These are phyloP conservation scores for Phalacrocorax carbo DNA, from an alignment of 2,113 vertebrate genomes.

Conservation along the genomic window DNA sequence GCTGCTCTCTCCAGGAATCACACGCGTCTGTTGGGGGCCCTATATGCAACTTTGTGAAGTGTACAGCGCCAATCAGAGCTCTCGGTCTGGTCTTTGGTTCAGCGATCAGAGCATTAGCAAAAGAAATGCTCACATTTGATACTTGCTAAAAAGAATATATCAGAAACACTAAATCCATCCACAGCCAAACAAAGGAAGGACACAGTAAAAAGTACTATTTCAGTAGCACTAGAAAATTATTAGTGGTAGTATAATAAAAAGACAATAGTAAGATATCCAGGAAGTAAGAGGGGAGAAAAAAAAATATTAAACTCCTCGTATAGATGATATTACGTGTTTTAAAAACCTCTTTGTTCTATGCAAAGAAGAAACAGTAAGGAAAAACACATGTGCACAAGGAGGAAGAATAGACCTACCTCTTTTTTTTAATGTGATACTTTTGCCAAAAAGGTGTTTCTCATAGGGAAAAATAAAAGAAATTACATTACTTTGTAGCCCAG, in stretches of 20 bases:
- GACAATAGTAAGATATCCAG: background rate
- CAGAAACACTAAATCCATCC: background rate
- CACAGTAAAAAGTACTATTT: background rate
- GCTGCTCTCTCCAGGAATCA: background rate
- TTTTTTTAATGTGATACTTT: background rate
- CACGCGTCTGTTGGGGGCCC: background rate
- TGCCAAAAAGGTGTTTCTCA: background rate
- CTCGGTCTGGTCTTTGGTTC: background rate
- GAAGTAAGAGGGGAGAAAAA: rapidly evolving
- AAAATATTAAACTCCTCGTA: background rate
- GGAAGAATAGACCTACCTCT: background rate
- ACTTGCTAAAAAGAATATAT: background rate
- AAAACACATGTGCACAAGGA: background rate
- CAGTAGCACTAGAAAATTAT: background rate
- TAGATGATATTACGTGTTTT: background rate
- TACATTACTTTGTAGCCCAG: background rate
- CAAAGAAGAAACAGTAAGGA: background rate
- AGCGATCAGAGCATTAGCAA: background rate
- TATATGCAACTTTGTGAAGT: background rate
- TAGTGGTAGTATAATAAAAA: background rate
- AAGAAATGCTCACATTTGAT: background rate
- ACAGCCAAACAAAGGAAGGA: background rate
- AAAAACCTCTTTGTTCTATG: background rate
- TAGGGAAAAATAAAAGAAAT: background rate
- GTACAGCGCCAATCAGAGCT: background rate